phyloP scores from a whole-genome alignment of 2,797 vertebrate species.

The Acanthis flammea region DNA sequence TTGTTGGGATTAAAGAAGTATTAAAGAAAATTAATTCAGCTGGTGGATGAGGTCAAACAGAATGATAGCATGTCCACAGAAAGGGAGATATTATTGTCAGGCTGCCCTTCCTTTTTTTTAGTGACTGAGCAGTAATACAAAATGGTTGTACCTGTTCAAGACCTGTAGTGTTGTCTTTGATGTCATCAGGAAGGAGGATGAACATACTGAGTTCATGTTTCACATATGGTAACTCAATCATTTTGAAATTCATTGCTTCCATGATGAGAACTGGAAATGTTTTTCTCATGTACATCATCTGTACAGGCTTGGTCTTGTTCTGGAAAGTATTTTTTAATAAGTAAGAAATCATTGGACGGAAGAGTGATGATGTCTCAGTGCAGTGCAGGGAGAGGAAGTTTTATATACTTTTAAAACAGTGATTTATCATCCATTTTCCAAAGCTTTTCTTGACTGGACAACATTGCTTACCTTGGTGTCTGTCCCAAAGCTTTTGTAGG shows the following conservation, averaged over 20 bases:
- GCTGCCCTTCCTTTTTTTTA: background rate
- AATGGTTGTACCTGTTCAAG: constrained; percentile 74
- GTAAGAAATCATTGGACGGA: background rate
- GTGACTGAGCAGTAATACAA: background rate
- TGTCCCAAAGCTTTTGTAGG: background rate
- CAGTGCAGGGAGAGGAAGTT: background rate
- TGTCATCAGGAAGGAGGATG: constrained; percentile 80
- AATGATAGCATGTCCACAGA: background rate
- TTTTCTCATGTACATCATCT: constrained; percentile 81
- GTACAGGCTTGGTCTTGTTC: constrained; percentile 78
- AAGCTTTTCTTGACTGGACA: background rate
- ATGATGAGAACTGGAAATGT: constrained; percentile 77
- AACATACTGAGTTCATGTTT: constrained; percentile 83
- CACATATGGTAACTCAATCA: constrained; percentile 83
- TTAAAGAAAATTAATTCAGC: background rate
- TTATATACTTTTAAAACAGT: background rate
- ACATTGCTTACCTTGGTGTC: background rate
- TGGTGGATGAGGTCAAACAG: background rate
- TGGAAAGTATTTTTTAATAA: constrained; percentile 40
- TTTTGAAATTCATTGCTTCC: constrained; percentile 71
- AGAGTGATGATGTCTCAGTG: background rate
- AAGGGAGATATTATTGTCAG: background rate
- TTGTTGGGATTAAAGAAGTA: background rate
- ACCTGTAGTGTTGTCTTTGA: constrained; percentile 74
- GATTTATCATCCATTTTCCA: background rate